phyloP scores from a whole-genome alignment of 2,113 vertebrate genomes.

The Marcusenius ussheri region DNA sequence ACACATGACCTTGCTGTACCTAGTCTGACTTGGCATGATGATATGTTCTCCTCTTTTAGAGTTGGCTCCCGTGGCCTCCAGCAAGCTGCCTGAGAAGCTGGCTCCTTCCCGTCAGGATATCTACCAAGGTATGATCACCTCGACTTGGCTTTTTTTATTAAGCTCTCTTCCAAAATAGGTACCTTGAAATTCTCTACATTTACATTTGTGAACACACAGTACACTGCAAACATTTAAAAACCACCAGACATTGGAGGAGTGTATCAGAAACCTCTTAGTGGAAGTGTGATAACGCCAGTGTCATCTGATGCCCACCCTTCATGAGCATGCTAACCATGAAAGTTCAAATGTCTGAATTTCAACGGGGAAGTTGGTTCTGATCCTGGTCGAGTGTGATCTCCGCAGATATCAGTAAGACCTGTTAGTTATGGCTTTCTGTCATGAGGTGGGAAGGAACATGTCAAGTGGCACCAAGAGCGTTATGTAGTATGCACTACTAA shows the following conservation, averaged over 20 bases:
- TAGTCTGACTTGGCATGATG: not conserved
- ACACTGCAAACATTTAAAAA: not conserved
- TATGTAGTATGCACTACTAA: not conserved
- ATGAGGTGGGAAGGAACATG: not conserved
- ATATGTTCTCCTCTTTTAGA: constrained; percentile 52
- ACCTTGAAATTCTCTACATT: not conserved
- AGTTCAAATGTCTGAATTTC: not conserved
- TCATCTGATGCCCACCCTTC: not conserved
- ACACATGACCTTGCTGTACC: not conserved
- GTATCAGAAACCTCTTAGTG: not conserved
- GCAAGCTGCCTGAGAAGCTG: constrained; percentile 81
- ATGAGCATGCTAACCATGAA: not conserved
- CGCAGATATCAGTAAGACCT: not conserved
- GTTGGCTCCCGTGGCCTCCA: constrained; percentile 68
- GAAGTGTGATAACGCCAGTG: not conserved
- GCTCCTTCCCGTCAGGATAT: constrained; percentile 91
- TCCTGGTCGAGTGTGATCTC: not conserved
- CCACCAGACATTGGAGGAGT: not conserved
- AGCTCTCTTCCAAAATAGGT: not conserved
- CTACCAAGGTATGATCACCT: constrained; percentile 73
- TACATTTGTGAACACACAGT: not conserved
- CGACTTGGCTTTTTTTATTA: not conserved
- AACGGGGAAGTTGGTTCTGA: not conserved
- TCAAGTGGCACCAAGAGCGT: not conserved
- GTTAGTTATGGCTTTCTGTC: not conserved